Percentiles rank a stretch among this genome's conserved stretches.
These are phyloP conservation scores for Trissolcus basalis DNA, from an alignment of 1,140 invertebrate genomes.

Conservation along the genomic window DNA sequence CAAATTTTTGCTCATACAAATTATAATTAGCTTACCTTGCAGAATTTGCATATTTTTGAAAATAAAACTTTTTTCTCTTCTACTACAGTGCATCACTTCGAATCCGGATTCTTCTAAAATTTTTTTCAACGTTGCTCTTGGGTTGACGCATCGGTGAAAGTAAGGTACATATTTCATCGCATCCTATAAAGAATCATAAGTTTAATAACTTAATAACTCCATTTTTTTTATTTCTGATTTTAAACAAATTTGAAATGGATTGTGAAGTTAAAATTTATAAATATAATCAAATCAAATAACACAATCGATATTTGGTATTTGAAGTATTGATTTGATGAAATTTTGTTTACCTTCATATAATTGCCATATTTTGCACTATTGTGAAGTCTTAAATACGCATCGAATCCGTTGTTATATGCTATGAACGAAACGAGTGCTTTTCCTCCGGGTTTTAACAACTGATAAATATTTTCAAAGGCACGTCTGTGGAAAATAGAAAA, in stretches of 20 bases:
- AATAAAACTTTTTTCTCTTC: constrained; percentile 79
- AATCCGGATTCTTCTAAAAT: constrained; percentile 82
- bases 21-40: constrained; percentile 75
- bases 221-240: neutral
- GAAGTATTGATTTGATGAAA: too few relatives aligned
- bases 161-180: constrained; percentile 66
- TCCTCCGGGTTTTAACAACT: constrained; percentile 80
- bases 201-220: too few relatives aligned
- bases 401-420: constrained; percentile 83
- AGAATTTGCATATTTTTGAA: constrained; percentile 79
- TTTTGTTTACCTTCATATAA: constrained; percentile 79
- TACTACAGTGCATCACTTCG: constrained; percentile 79
- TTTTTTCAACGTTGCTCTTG: constrained; percentile 79
- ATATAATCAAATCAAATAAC: too few relatives aligned
- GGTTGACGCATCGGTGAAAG: constrained; percentile 75
- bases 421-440: constrained; percentile 83
- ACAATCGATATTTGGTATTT: too few relatives aligned
- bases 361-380: constrained; percentile 78
- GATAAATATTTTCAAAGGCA: constrained; percentile 81
- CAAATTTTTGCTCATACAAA: constrained; percentile 8
- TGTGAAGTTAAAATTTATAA: too few relatives aligned
- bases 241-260: too few relatives aligned
- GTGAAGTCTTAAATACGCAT: constrained; percentile 81
- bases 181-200: constrained; percentile 60
- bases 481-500: constrained; percentile 74